phyloP scores from a whole-genome alignment of 2,888 invertebrate genomes.

The Aplocera efformata region DNA sequence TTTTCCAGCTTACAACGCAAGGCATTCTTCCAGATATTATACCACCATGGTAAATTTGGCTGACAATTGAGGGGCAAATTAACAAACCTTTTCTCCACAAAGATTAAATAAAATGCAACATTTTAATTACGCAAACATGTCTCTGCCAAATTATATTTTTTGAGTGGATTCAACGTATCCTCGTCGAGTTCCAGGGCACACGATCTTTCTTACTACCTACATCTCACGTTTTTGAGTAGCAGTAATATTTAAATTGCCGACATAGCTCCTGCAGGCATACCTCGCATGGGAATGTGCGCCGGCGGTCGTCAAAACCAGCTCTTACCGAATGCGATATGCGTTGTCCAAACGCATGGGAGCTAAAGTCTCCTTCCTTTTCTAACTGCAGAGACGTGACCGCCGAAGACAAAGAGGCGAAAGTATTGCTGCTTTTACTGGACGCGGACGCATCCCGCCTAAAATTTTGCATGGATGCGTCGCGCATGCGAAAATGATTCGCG shows the following conservation, averaged over 20 bases:
- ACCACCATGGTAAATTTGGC: constrained; percentile 53
- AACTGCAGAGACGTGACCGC: constrained; percentile 45
- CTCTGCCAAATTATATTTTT: constrained; percentile 65
- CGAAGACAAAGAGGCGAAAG: constrained; percentile 65
- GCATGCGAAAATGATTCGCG: constrained; percentile 67
- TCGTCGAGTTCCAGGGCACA: constrained; percentile 64
- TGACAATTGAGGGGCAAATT: constrained; percentile 62
- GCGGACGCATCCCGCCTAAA: constrained; percentile 78
- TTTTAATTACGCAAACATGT: constrained; percentile 75
- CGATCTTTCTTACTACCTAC: constrained; percentile 71
- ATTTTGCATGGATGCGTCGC: constrained; percentile 78
- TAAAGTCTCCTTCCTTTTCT: constrained; percentile 64
- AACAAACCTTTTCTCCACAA: constrained; percentile 53
- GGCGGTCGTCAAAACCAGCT: constrained; percentile 74
- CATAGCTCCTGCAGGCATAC: constrained; percentile 77
- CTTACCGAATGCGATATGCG: constrained; percentile 72
- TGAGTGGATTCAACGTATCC: constrained; percentile 63
- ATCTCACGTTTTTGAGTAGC: constrained; percentile 79
- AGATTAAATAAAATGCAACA: constrained; percentile 57
- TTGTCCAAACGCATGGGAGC: constrained; percentile 60
- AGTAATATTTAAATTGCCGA: constrained; percentile 79
- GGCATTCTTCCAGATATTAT: constrained; percentile 52
- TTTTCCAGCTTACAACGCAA: constrained; percentile 40
- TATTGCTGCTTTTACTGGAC: constrained; percentile 62
- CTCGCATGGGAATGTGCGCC: constrained; percentile 76